These are phyloP conservation scores for Premnoplex brunnescens DNA, from an alignment of 2,797 vertebrate species.

Conservation along the genomic window DNA sequence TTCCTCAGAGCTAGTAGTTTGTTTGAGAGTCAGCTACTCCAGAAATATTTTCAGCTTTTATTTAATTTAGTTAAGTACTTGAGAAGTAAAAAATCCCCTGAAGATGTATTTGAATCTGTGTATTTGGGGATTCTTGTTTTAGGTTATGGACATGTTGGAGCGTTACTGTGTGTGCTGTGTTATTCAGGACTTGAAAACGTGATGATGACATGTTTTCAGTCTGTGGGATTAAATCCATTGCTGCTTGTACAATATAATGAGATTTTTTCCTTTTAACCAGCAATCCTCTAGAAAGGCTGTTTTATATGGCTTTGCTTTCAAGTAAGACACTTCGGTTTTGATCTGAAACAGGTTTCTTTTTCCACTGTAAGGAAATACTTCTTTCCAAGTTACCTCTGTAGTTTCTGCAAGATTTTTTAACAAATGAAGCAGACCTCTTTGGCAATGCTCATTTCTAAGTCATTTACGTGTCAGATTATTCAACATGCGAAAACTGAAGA, in stretches of 20 bases:
- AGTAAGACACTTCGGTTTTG: not conserved
- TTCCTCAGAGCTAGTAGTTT: not conserved
- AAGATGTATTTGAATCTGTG: not conserved
- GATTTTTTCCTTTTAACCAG: not conserved
- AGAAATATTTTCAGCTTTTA: not conserved
- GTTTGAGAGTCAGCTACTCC: not conserved
- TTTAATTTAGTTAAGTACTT: not conserved
- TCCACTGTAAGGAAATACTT: not conserved
- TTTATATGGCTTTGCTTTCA: not conserved
- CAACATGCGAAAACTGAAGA: not conserved
- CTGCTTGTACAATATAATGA: not conserved
- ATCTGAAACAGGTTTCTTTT: not conserved
- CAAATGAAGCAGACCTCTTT: not conserved
- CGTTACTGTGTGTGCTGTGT: not conserved
- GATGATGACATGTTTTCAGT: not conserved
- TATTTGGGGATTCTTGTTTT: not conserved
- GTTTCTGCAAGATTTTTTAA: not conserved
- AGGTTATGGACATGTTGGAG: not conserved
- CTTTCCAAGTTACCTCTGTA: not conserved
- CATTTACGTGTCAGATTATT: not conserved
- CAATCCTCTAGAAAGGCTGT: not conserved
- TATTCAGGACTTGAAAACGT: not conserved
- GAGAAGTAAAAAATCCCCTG: not conserved
- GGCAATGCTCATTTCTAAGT: not conserved
- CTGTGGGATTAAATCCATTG: not conserved